A percentile compares a stretch with the other conserved stretches of the same genome.
These are phyloP conservation scores for Nyctibius grandis DNA, from an alignment of 2,797 vertebrate genomes.

Conservation along the genomic window DNA sequence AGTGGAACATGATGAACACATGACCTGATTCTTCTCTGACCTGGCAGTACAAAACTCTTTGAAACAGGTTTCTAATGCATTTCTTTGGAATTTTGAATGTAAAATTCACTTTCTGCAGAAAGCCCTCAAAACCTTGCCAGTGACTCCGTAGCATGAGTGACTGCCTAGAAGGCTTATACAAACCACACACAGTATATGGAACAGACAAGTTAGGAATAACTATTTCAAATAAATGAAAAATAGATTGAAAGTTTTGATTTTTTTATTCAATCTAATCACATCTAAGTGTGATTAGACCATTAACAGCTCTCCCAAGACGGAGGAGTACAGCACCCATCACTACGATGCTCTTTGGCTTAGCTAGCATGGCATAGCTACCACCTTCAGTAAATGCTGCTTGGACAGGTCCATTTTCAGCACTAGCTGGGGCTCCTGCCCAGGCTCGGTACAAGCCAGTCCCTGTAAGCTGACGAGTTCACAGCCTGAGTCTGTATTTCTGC, in stretches of 20 bases:
- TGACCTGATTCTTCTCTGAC: neutral
- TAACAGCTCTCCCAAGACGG: neutral
- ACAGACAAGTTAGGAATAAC: neutral
- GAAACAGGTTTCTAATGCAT: neutral
- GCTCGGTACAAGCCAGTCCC: neutral
- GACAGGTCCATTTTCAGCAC: neutral
- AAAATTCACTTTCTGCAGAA: neutral
- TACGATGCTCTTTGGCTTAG: neutral
- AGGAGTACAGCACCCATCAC: neutral
- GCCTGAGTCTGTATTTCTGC: constrained; percentile 16
- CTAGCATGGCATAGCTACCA: neutral
- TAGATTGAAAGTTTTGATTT: neutral
- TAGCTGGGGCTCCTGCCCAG: neutral
- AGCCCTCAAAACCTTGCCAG: neutral
- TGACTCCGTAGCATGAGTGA: neutral
- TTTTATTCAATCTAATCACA: neutral
- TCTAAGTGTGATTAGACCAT: neutral
- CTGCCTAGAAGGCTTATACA: neutral
- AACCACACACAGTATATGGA: neutral
- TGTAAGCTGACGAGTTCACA: constrained; percentile 3
- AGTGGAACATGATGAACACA: neutral
- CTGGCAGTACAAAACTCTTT: neutral
- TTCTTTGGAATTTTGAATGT: neutral
- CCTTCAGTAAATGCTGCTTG: neutral
- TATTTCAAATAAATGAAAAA: neutral